Evolutionary conservation across 2,113 vertebrate genomes (phyloP).

Genomic region (Pipa parva): DNA sequence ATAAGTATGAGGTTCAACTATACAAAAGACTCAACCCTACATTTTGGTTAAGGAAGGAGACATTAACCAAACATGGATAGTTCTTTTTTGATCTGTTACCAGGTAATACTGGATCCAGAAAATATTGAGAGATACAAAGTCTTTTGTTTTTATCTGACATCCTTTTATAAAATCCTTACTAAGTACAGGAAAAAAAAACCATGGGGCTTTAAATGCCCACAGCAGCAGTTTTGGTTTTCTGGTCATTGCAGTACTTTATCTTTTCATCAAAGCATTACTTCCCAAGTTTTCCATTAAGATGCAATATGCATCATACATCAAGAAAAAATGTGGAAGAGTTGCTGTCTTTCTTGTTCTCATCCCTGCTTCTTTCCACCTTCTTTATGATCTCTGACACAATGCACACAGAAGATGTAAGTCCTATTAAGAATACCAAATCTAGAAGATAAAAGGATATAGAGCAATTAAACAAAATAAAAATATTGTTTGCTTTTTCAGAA

Average conservation of each 20-base stretch:
- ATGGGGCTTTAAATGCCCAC: constrained; percentile 54
- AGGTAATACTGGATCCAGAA: constrained; percentile 4
- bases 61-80: constrained; percentile 4
- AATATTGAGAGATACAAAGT: neutral
- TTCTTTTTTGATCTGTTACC: neutral
- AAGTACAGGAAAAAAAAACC: neutral
- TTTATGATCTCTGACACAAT: constrained; percentile 89
- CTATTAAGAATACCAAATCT: constrained; percentile 91
- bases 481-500: too few species aligned
- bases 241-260: too few species aligned
- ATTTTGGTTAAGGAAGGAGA: constrained; percentile 7
- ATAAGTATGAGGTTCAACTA: constrained; percentile 9
- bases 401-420: constrained; percentile 91
- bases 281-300: constrained; percentile 62
- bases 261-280: constrained; percentile 56
- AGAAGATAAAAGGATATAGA: constrained; percentile 41
- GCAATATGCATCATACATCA: constrained; percentile 90
- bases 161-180: neutral
- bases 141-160: neutral
- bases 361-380: constrained; percentile 78
- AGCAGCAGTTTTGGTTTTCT: constrained; percentile 54
- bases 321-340: constrained; percentile 71
- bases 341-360: constrained; percentile 61
- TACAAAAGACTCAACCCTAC: constrained; percentile 26
- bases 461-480: neutral